Evolutionary conservation across 1,140 invertebrate genomes (phyloP), one percentile per base, ranked within the genome.

Genomic region (Octopus bimaculoides): DNA sequence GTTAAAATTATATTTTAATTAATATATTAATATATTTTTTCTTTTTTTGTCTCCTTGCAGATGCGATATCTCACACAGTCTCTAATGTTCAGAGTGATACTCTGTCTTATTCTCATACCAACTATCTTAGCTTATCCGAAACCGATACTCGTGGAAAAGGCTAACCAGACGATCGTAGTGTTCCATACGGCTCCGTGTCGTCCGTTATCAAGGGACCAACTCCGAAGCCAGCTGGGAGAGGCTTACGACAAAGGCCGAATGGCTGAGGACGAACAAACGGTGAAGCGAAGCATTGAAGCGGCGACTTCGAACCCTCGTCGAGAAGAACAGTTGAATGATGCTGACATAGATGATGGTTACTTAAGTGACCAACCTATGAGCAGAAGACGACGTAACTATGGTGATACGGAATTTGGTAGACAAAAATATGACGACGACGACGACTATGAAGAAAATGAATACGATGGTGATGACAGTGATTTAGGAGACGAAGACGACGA

Each of bases 121-220:
- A 52, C 74, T 5, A 52, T 53, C 5, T 41, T 75, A 52, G 74
- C 74, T 4, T 75, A 75, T 52, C 52, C 74, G 74, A 26, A 52
- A 75, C 74, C 74, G 20, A 52, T 17, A 3, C 20, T 75, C 20
- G 41, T 53, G 20, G 71, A 79, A 26, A 52, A 78, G 69, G 82
- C 69, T 53, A 81, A 75, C 52, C 79, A 69, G 20, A 81, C 77
- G 17, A 77, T 77, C 4, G 81, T 86, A 10, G 76, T 80, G 54
- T 84, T 86, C 66, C 77, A 82, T 8, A 82, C 80, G 41, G 66
- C 76, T 69, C 77, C 82, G 77, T 86, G 85, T 79, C 80, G 80
- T 53, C 81, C 82, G 4, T 77, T 86, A 4, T 78, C 83, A 20
- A 52, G 66, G 4, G 52, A 80, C 20, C 81, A 84, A 71, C 82